Percentiles rank a stretch among this genome's conserved stretches.
These are phyloP conservation scores for human (Homo sapiens) DNA, from an alignment of 2,113 vertebrate genomes.

Conservation along the genomic window DNA sequence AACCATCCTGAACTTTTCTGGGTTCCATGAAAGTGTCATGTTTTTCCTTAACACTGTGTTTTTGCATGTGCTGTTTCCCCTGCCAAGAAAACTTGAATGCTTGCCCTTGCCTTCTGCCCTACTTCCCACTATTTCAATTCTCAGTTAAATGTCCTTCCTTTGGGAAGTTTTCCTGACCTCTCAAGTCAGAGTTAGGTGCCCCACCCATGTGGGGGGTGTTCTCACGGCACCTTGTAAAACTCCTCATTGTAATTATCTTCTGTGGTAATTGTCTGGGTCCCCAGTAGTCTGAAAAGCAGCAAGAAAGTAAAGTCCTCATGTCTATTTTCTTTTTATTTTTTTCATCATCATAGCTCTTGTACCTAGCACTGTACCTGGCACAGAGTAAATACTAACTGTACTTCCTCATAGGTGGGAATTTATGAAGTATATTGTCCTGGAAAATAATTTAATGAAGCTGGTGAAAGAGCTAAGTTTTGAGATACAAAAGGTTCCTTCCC, in stretches of 20 bases:
- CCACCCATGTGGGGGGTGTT: background rate
- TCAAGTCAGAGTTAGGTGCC: background rate
- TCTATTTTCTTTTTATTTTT: background rate
- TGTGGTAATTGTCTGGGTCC: background rate
- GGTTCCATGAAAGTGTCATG: background rate
- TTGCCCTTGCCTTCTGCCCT: background rate
- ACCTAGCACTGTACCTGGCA: background rate
- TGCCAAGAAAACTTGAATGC: background rate
- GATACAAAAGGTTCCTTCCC: background rate
- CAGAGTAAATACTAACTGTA: background rate
- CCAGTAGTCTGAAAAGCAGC: background rate
- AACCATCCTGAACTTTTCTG: background rate
- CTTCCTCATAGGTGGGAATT: background rate
- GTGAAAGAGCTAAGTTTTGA: background rate
- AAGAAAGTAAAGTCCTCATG: background rate
- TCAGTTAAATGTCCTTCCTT: background rate
- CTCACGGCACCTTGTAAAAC: background rate
- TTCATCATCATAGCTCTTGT: background rate
- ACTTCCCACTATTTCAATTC: background rate
- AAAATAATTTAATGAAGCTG: background rate
- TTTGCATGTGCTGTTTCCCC: background rate
- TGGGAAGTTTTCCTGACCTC: background rate
- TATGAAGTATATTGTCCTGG: background rate
- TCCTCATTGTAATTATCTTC: constrained; percentile 21
- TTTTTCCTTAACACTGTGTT: background rate